These are phyloP conservation scores for Falco rusticolus DNA, from an alignment of 2,797 vertebrate species.

Conservation along the genomic window DNA sequence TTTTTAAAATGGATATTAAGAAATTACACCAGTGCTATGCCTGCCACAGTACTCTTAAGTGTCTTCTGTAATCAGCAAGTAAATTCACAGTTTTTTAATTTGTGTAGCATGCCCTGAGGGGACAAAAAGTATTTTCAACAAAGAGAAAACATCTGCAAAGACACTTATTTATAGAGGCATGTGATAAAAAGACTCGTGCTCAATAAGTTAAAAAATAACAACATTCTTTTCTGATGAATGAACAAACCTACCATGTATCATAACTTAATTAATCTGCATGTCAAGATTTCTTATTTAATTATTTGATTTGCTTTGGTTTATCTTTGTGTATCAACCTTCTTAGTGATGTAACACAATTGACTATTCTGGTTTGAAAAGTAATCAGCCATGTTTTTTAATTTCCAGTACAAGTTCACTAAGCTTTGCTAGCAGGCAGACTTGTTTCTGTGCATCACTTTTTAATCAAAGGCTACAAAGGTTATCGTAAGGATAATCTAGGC, in stretches of 20 bases:
- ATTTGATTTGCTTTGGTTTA: background rate
- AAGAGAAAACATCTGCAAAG: constrained; percentile 41
- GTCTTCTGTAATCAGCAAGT: background rate
- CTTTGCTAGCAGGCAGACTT: background rate
- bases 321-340: background rate
- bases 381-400: background rate
- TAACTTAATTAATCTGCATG: background rate
- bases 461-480: constrained; percentile 7
- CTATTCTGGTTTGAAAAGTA: background rate
- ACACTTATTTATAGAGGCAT: constrained; percentile 28
- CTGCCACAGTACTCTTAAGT: background rate
- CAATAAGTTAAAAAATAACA: background rate
- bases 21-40: background rate
- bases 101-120: background rate
- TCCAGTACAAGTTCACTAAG: background rate
- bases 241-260: background rate
- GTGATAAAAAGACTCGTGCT: constrained; percentile 7
- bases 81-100: constrained; percentile 6
- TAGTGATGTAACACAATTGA: background rate
- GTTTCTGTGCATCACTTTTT: background rate
- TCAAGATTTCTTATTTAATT: background rate
- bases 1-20: background rate
- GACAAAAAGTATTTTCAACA: constrained; percentile 15
- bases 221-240: constrained; percentile 17
- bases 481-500: background rate